Evolutionary conservation across 2,113 vertebrate genomes (phyloP).

Genomic region (Ophthalmolycus amberensis): DNA sequence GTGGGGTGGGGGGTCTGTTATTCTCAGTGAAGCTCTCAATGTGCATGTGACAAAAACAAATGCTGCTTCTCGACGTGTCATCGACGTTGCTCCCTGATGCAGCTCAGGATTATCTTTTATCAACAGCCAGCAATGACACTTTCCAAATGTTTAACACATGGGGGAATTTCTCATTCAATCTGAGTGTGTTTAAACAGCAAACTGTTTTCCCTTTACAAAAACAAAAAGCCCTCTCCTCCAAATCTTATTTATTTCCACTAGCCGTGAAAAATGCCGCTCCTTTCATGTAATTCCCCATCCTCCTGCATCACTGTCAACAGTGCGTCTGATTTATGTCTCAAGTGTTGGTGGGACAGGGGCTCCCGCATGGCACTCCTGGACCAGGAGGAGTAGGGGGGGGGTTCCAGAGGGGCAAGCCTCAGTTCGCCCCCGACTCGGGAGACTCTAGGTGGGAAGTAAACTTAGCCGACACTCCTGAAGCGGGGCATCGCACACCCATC

Average conservation of each 20-base stretch:
- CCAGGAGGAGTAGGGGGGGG: slow-evolving; percentile 15
- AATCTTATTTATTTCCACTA: slow-evolving; percentile 52
- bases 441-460: slow-evolving; percentile 76
- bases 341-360: slow-evolving; percentile 70
- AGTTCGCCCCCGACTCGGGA: slow-evolving; percentile 45
- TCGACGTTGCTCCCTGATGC: slow-evolving; percentile 36
- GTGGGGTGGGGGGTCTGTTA: slow-evolving; percentile 31
- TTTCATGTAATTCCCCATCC: slow-evolving; percentile 76
- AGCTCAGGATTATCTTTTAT: slow-evolving; percentile 64
- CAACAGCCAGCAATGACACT: slow-evolving; percentile 65
- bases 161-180: slow-evolving; percentile 67
- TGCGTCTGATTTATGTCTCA: slow-evolving; percentile 80
- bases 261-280: slow-evolving; percentile 69
- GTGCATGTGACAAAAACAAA: slow-evolving; percentile 58
- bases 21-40: slow-evolving; percentile 32
- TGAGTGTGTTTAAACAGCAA: slow-evolving; percentile 56
- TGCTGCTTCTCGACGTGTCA: slow-evolving; percentile 56
- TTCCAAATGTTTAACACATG: slow-evolving; percentile 65
- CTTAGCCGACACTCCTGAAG: slow-evolving; percentile 64
- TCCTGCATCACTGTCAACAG: slow-evolving; percentile 76
- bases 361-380: slow-evolving; percentile 56
- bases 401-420: slow-evolving; percentile 62
- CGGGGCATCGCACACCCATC: slow-evolving; percentile 69
- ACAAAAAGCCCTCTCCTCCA: slow-evolving; percentile 8
- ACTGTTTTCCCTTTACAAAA: slow-evolving; percentile 38